phyloP scores from a whole-genome alignment of 2,888 invertebrate species.

The Ophion slaviceki region DNA sequence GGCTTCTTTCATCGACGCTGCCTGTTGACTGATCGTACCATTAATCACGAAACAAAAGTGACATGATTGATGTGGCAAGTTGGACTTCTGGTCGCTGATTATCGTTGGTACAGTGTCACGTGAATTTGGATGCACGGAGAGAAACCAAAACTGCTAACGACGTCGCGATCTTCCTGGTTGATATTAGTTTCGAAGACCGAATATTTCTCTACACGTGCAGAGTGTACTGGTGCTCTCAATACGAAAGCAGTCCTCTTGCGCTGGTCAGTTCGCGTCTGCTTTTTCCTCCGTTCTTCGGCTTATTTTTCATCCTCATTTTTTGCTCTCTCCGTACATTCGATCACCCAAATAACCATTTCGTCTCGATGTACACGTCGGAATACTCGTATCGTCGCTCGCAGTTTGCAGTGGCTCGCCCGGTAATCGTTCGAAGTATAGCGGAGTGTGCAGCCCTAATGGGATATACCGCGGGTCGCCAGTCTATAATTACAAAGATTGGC shows the following conservation, averaged over 20 bases:
- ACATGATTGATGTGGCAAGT: not conserved
- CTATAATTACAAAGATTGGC: conserved; percentile 82
- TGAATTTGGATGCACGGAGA: too few species aligned
- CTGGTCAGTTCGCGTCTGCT: conserved; percentile 39
- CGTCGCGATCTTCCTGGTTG: too few species aligned
- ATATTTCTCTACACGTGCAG: not conserved
- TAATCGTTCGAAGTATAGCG: conserved; percentile 60
- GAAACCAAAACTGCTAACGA: too few species aligned
- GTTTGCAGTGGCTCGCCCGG: conserved; percentile 62
- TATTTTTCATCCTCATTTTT: conserved; percentile 15
- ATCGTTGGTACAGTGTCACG: conserved; percentile 35
- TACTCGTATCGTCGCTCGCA: conserved; percentile 23
- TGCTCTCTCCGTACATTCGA: conserved; percentile 19
- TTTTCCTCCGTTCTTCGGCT: conserved; percentile 17
- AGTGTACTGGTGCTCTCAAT: conserved; percentile 27
- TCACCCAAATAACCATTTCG: conserved; percentile 47
- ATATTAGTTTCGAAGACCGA: too few species aligned
- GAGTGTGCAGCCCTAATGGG: conserved; percentile 61
- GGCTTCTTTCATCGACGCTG: not conserved
- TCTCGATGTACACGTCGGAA: conserved; percentile 8
- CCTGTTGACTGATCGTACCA: not conserved
- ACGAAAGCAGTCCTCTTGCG: conserved; percentile 38
- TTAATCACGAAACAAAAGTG: not conserved
- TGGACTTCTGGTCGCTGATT: conserved; percentile 13
- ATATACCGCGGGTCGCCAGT: conserved; percentile 76